phyloP scores from a whole-genome alignment of 2,113 vertebrate species.

The Ciconia maguari region DNA sequence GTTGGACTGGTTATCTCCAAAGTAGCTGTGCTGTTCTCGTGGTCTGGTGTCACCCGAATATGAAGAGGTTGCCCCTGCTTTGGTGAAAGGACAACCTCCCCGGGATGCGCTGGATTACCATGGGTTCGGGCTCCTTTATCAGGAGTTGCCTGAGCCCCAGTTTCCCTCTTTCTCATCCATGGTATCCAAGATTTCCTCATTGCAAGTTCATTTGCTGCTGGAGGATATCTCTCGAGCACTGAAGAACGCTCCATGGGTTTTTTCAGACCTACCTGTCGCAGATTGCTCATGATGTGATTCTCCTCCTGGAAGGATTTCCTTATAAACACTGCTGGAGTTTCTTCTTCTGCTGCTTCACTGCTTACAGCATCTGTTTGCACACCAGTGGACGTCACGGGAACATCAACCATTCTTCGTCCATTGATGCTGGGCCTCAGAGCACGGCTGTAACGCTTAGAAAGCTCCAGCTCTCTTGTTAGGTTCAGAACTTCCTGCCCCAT shows the following conservation, averaged over 20 bases:
- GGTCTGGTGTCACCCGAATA: conserved; percentile 92
- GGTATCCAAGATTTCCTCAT: conserved; percentile 87
- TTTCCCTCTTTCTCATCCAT: conserved; percentile 90
- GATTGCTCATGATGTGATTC: conserved; percentile 93
- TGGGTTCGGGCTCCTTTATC: conserved; percentile 78
- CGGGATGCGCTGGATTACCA: conserved; percentile 46
- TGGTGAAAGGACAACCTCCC: conserved; percentile 81
- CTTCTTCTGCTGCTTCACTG: conserved; percentile 80
- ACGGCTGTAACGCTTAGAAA: conserved; percentile 87
- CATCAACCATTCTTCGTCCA: conserved; percentile 86
- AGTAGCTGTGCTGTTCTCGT: conserved; percentile 88
- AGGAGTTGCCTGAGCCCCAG: conserved; percentile 46
- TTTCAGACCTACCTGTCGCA: conserved; percentile 86
- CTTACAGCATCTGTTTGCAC: conserved; percentile 85
- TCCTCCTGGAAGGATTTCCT: conserved; percentile 93
- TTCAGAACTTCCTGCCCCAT: conserved; percentile 84
- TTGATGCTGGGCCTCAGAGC: conserved; percentile 87
- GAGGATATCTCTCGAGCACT: conserved; percentile 89
- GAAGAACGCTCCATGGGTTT: conserved; percentile 81
- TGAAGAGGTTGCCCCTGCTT: conserved; percentile 89
- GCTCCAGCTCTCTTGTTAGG: conserved; percentile 87
- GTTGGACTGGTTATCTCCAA: conserved; percentile 93
- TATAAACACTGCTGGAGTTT: conserved; percentile 91
- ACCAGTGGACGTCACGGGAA: conserved; percentile 85
- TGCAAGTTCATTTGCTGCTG: conserved; percentile 82